Percentiles rank a stretch among this genome's conserved stretches.
phyloP scores from a whole-genome alignment of 2,888 invertebrate species.

The Calameuta idolon region DNA sequence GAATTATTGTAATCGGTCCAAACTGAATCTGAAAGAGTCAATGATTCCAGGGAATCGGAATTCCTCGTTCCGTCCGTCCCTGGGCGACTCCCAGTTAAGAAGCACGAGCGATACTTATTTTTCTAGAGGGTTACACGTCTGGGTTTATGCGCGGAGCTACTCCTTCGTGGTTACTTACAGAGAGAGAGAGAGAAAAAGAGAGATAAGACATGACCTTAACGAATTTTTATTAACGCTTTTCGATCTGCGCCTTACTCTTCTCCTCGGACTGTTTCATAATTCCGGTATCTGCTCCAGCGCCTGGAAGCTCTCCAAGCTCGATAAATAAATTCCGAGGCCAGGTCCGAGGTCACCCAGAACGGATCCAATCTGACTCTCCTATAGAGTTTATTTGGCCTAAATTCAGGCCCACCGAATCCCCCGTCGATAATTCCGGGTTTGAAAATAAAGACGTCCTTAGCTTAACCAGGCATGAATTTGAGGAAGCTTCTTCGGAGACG shows the following conservation, averaged over 20 bases:
- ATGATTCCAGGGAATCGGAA: neutral
- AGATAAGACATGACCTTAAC: neutral
- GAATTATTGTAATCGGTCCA: neutral
- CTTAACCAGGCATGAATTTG: neutral
- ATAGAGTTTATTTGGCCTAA: neutral
- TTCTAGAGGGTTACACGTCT: neutral
- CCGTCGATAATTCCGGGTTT: neutral
- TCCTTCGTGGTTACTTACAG: neutral
- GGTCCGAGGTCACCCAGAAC: neutral
- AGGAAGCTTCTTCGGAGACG: neutral
- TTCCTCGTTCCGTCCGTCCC: neutral
- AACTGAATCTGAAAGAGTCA: neutral
- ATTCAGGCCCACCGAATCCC: neutral
- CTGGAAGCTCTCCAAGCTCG: neutral
- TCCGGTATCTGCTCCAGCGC: neutral
- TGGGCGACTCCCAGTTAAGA: neutral
- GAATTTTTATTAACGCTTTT: neutral
- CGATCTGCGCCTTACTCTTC: neutral
- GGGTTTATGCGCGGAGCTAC: neutral
- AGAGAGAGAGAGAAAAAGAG: neutral
- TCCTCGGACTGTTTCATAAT: neutral
- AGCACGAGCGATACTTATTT: neutral
- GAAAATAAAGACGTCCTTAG: neutral
- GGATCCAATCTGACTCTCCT: neutral
- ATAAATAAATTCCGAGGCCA: neutral